phyloP scores from a whole-genome alignment of 1,140 invertebrate species.

The Ephestia elutella region DNA sequence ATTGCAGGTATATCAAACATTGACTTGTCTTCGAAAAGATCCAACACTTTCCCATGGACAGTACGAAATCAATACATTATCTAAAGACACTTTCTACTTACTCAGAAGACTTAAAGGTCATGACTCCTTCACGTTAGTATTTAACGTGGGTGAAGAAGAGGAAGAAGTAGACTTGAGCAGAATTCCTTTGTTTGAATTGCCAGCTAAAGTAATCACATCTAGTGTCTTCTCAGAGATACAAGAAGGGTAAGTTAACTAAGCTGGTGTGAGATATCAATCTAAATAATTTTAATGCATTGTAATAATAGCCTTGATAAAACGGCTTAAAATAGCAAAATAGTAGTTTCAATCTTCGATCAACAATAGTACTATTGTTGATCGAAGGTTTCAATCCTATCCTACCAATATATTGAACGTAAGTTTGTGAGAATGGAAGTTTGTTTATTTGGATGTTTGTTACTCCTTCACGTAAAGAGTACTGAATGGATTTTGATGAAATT shows the following conservation, averaged over 20 bases:
- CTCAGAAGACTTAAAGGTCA: slow-evolving; percentile 41
- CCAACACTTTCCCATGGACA: slow-evolving; percentile 52
- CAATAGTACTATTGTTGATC: no score
- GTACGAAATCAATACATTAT: slow-evolving; percentile 49
- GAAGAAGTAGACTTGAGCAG: slow-evolving; percentile 40
- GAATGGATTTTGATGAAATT: no score
- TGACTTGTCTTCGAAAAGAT: slow-evolving; percentile 46
- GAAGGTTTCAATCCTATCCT: no score
- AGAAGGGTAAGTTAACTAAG: slow-evolving; percentile 42
- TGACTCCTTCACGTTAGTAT: slow-evolving; percentile 50
- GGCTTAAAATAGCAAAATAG: no score
- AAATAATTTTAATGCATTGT: no score
- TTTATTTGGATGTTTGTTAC: no score
- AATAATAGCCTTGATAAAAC: no score
- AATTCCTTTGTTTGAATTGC: slow-evolving; percentile 39
- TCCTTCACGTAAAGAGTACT: no score
- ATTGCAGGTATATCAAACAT: slow-evolving; percentile 54
- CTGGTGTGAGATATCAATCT: no score
- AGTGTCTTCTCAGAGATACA: slow-evolving; percentile 51
- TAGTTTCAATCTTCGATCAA: no score
- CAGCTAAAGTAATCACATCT: slow-evolving; percentile 46
- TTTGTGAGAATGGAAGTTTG: no score
- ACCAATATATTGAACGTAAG: no score
- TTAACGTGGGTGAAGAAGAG: slow-evolving; percentile 47
- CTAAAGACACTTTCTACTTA: slow-evolving; percentile 37